Evolutionary conservation across 1,140 invertebrate species (phyloP).

Genomic region (Physella acuta): DNA sequence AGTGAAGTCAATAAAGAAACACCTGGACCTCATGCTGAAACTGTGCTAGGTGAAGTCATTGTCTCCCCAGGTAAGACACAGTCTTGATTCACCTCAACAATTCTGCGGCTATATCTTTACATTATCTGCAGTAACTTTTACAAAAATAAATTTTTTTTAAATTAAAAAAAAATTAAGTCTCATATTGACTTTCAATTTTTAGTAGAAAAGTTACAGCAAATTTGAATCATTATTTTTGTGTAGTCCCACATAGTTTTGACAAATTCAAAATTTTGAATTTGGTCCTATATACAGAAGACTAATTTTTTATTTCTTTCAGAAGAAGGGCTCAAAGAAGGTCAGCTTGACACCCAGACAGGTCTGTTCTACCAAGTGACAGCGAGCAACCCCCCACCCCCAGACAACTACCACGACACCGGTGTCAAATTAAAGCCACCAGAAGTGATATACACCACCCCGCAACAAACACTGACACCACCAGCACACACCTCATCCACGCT

Average conservation of each 20-base stretch:
- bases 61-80: conserved; percentile 15
- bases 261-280: too few species aligned
- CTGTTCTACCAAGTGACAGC: conserved; percentile 43
- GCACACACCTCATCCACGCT: background rate
- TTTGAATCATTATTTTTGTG: too few species aligned
- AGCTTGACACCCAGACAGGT: conserved; percentile 56
- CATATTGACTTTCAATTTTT: too few species aligned
- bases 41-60: background rate
- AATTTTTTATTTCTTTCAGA: background rate
- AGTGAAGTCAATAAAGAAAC: background rate
- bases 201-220: too few species aligned
- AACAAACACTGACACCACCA: background rate
- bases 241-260: too few species aligned
- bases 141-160: too few species aligned
- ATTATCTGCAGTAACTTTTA: too few species aligned
- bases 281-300: too few species aligned
- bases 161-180: too few species aligned
- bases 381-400: background rate
- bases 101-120: background rate
- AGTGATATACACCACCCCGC: background rate
- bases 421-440: background rate
- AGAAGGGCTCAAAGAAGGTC: conserved; percentile 30
- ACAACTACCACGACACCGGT: background rate
- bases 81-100: background rate
- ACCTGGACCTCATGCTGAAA: background rate